phyloP scores from a whole-genome alignment of 2,888 invertebrate species.

The Athetis lepigone region DNA sequence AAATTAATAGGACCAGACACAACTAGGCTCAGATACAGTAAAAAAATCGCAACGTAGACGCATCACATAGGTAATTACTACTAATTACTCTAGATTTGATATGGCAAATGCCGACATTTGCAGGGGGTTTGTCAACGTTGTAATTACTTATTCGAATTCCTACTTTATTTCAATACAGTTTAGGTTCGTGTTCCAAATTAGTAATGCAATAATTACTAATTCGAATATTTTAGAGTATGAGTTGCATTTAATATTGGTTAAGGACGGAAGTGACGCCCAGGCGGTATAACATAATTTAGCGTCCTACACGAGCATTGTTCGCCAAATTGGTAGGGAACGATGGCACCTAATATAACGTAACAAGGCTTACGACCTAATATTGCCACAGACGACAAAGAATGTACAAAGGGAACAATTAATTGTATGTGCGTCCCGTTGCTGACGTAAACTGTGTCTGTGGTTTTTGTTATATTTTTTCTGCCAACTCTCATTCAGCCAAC shows the following conservation, averaged over 20 bases:
- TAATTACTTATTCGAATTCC: no score
- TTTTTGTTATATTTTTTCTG: slow-evolving; percentile 25
- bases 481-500: slow-evolving; percentile 11
- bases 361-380: slow-evolving; percentile 24
- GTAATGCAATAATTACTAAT: slow-evolving; percentile 11
- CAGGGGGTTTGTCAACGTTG: no score
- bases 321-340: slow-evolving; percentile 45
- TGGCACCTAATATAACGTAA: slow-evolving; percentile 13
- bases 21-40: no score
- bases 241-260: slow-evolving; percentile 16
- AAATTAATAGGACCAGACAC: slow-evolving; percentile 6
- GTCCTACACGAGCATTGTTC: slow-evolving; percentile 60
- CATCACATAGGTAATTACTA: no score
- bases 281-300: slow-evolving; percentile 41
- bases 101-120: no score
- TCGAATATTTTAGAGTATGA: slow-evolving; percentile 28
- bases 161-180: no score
- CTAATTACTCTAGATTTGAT: no score
- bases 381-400: slow-evolving; percentile 41
- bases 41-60: no score
- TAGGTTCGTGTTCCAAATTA: no score
- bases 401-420: slow-evolving; percentile 43
- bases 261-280: slow-evolving; percentile 49
- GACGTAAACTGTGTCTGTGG: slow-evolving; percentile 6
- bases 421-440: slow-evolving; percentile 7